Base-by-base conservation (phyloP, 1,140 invertebrate species). In the Hyphantria cunea region DNA sequence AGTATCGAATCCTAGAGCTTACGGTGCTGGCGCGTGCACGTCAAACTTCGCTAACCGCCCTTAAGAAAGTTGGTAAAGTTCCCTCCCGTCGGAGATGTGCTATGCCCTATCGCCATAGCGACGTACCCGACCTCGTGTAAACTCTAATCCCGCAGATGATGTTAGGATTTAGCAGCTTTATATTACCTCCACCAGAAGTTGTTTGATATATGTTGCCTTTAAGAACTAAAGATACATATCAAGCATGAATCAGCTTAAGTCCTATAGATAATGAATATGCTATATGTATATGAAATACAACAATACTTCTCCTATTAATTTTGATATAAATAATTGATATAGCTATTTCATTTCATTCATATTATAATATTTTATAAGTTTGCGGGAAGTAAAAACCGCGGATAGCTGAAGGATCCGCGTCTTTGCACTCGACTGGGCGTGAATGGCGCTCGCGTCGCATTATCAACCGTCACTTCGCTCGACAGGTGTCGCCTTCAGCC, bases 401-500 rank as follows among this genome's bases (percentile, higher is more conserved):
- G 70, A 53, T 71, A 64, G 70, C 71, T 68, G 15, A 56, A 66
- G 74, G 67, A 74, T 77, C 68, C 72, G 74, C 77, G 60, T 78
- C 74, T 69, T 79, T 78, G 74, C 84, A 80, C 84, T 80, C 73
- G 67, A 77, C 50, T 82, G 84, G 78, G 77, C 85, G 74, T 79
- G 80, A 89, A 90, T 90, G 78, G 80, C 82, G 76, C 74, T 78
- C 79, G 86, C 82, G 76, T 89, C 84, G 84, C 81, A 90, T 90
- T 89, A 90, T 88, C 85, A 84, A 77, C 84, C 83, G 88, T 89
- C 88, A 90, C 81, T 86, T 83, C 72, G 75, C 72, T 71, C 86
- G 88, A 87, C 88, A 89, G 84, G 88, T 90, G 88, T 90, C 88
- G 83, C 84, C 85, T 86, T 87, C 88, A 90, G 85, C 87, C 80